These are phyloP conservation scores for Caenorhabditis wallacei DNA, from an alignment of 2,888 invertebrate genomes.

Conservation along the genomic window DNA sequence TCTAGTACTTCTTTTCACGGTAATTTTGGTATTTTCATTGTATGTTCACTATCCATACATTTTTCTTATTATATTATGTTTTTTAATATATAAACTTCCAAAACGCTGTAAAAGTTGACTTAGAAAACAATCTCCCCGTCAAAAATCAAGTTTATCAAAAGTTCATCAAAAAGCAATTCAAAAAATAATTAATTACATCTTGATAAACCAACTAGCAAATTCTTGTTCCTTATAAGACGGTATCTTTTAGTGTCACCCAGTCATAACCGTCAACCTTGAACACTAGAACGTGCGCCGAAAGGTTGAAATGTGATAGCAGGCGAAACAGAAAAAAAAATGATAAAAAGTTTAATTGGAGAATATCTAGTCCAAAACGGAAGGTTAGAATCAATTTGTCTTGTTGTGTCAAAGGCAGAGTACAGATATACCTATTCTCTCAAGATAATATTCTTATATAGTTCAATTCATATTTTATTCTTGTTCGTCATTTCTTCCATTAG, in stretches of 20 bases:
- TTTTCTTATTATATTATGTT: too few species aligned
- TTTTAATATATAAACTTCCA: too few species aligned
- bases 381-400: too few species aligned
- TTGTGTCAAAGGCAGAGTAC: too few species aligned
- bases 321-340: background rate
- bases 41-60: too few species aligned
- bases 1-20: background rate
- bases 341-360: constrained; percentile 18
- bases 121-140: too few species aligned
- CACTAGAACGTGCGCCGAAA: constrained; percentile 24
- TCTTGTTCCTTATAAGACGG: background rate
- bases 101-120: too few species aligned
- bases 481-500: background rate
- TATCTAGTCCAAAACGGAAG: background rate
- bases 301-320: constrained; percentile 28
- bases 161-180: background rate
- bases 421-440: too few species aligned
- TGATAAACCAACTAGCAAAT: background rate
- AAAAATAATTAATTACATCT: background rate
- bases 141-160: background rate
- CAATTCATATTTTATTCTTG: background rate
- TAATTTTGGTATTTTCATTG: background rate
- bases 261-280: constrained; percentile 20
- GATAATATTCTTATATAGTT: too few species aligned
- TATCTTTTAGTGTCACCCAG: constrained; percentile 12